These are phyloP conservation scores for Atopsyche davidsoni DNA, from an alignment of 1,140 invertebrate genomes.

Conservation along the genomic window DNA sequence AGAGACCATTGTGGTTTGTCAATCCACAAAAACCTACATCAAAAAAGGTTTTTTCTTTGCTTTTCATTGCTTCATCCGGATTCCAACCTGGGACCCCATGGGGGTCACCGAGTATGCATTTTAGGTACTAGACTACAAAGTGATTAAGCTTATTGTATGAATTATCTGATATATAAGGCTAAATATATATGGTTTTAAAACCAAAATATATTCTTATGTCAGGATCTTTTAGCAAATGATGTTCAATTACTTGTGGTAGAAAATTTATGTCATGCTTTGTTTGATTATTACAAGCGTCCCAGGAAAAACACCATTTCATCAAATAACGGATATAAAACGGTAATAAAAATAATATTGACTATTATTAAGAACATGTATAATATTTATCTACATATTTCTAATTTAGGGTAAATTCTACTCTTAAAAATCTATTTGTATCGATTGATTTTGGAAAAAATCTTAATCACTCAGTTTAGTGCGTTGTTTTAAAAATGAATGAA, in stretches of 20 bases:
- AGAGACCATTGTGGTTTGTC: too few relatives aligned
- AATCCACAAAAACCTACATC: too few relatives aligned
- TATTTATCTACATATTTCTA: neutral
- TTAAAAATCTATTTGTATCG: too few relatives aligned
- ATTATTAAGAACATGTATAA: neutral
- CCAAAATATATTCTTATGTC: conserved; percentile 1
- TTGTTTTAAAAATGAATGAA: conserved; percentile 1
- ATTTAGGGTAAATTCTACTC: neutral
- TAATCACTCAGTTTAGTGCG: neutral
- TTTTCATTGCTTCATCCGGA: too few relatives aligned
- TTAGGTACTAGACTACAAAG: neutral
- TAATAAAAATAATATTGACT: conserved; percentile 3
- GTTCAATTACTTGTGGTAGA: neutral
- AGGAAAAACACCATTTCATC: conserved; percentile 13
- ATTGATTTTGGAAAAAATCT: neutral
- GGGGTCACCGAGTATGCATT: neutral
- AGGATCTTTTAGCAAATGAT: neutral
- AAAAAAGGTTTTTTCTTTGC: too few relatives aligned
- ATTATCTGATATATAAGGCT: neutral
- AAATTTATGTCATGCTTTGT: neutral
- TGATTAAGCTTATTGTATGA: neutral
- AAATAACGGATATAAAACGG: conserved; percentile 23
- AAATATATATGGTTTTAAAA: neutral
- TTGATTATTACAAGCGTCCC: conserved; percentile 20
- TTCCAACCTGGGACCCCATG: too few relatives aligned